phyloP scores from a whole-genome alignment of 2,797 vertebrate species.

The Gallinago stenura region DNA sequence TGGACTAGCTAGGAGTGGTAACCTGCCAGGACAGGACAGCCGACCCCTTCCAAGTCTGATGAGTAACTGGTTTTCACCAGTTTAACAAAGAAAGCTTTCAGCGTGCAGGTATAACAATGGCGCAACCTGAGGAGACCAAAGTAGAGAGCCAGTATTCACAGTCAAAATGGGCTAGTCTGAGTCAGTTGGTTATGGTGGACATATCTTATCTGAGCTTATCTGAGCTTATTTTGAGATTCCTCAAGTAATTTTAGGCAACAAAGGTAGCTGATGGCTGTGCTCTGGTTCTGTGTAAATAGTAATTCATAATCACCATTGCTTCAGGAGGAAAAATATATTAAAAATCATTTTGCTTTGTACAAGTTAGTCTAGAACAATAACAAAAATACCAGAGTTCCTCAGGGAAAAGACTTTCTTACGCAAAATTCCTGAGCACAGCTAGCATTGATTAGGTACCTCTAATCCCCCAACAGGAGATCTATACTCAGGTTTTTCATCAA shows the following conservation, averaged over 20 bases:
- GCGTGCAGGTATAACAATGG: background rate
- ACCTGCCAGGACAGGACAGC: background rate
- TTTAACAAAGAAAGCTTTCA: background rate
- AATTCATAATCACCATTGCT: background rate
- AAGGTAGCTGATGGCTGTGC: background rate
- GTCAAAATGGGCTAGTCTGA: background rate
- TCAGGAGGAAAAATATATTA: background rate
- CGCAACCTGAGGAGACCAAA: background rate
- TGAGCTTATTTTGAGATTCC: background rate
- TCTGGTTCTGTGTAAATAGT: background rate
- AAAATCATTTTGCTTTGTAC: background rate
- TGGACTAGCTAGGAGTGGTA: background rate
- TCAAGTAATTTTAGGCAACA: background rate
- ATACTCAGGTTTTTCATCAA: background rate
- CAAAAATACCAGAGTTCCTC: background rate
- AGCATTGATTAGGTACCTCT: no score
- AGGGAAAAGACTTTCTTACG: background rate
- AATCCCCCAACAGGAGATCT: background rate
- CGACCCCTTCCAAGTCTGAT: background rate
- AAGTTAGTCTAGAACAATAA: background rate
- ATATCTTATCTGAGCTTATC: background rate
- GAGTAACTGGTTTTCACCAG: background rate
- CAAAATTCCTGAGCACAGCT: background rate
- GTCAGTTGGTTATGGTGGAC: background rate
- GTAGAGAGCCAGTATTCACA: background rate